Conservation (phyloP, 2,113 vertebrate species). For the Gymnarchus niloticus region DNA sequence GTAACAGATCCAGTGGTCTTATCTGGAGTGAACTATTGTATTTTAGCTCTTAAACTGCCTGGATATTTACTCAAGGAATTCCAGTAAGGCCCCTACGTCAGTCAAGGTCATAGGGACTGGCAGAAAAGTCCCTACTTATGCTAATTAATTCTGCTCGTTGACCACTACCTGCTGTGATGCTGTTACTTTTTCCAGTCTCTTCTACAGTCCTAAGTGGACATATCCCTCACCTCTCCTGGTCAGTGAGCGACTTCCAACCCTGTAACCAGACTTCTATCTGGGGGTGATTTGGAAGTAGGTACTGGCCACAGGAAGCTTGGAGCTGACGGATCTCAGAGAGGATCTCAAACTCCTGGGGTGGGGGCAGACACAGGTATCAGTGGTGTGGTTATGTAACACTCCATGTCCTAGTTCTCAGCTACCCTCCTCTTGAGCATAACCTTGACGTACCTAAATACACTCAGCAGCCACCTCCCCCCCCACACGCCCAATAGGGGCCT, state of each 20-base stretch:
- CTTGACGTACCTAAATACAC: not conserved
- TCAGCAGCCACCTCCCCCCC: not conserved
- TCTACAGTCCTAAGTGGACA: not conserved
- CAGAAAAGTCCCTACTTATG: not conserved
- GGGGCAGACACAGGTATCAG: not conserved
- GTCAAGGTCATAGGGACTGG: not conserved
- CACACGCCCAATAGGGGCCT: not conserved
- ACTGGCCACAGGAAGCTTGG: conserved; percentile 68
- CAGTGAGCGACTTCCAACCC: conserved; percentile 59
- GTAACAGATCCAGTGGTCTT: not conserved
- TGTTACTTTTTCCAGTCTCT: not conserved
- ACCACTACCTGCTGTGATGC: not conserved
- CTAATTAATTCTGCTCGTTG: not conserved
- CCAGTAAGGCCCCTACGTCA: not conserved
- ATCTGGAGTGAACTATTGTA: not conserved
- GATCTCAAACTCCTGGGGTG: conserved; percentile 75
- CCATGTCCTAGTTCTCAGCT: not conserved
- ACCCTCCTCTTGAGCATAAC: not conserved
- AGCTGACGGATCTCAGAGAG: conserved; percentile 73
- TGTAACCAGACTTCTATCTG: conserved; percentile 61
- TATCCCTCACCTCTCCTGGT: conserved; percentile 73
- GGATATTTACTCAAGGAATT: not conserved
- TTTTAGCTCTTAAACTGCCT: not conserved
- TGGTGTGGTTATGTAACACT: not conserved
- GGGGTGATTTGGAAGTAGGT: conserved; percentile 51